phyloP scores from a whole-genome alignment of 2,113 vertebrate genomes.

The Onychostruthus taczanowskii region DNA sequence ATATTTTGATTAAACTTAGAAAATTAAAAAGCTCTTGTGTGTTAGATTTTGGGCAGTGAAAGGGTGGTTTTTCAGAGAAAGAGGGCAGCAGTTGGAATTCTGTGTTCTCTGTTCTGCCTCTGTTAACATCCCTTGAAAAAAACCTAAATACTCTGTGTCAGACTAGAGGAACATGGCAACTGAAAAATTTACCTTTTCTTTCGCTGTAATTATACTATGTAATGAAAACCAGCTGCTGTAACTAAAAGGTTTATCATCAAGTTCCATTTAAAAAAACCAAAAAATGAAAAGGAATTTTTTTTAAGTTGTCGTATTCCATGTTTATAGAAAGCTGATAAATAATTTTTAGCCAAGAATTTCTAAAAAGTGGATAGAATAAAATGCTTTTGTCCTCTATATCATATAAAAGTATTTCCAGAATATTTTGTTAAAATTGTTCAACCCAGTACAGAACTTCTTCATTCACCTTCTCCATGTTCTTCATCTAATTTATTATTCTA shows the following conservation, averaged over 20 bases:
- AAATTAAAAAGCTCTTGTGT: not conserved
- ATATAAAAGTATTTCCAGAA: not conserved
- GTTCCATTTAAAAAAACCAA: not conserved
- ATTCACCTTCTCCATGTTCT: conserved; percentile 47
- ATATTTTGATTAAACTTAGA: not conserved
- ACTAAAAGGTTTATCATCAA: not conserved
- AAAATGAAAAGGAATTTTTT: not conserved
- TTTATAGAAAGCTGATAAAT: not conserved
- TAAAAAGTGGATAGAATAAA: not conserved
- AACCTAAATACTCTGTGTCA: not conserved
- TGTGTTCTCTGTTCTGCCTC: not conserved
- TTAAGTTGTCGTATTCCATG: not conserved
- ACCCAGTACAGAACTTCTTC: not conserved
- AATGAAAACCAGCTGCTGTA: not conserved
- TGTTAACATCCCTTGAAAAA: not conserved
- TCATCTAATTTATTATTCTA: conserved; percentile 29
- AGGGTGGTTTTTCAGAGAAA: not conserved
- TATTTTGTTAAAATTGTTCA: not conserved
- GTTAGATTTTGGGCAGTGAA: not conserved
- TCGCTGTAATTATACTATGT: not conserved
- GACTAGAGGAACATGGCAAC: not conserved
- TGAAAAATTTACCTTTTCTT: not conserved
- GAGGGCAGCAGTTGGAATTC: not conserved
- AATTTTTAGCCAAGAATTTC: not conserved
- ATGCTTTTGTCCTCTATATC: not conserved